phyloP scores from a whole-genome alignment of 2,113 vertebrate species.

The Microtus ochrogaster region DNA sequence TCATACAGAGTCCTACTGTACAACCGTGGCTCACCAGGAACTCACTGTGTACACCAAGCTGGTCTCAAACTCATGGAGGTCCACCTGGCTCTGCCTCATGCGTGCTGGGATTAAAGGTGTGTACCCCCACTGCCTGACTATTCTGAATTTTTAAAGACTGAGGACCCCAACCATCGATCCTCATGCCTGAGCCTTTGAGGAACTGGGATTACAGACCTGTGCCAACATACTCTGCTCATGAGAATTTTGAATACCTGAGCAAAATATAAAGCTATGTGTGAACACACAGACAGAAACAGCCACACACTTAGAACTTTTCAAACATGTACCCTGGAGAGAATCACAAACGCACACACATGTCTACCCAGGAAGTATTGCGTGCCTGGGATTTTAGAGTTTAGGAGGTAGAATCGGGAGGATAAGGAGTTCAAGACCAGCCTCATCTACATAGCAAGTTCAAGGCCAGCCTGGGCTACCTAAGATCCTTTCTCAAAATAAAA shows the following conservation, averaged over 20 bases:
- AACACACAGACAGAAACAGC: neutral
- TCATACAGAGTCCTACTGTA: neutral
- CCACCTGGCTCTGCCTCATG: neutral
- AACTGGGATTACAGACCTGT: neutral
- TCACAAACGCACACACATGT: fast-evolving
- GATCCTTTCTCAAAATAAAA: neutral
- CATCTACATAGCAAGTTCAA: neutral
- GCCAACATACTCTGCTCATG: neutral
- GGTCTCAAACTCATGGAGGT: neutral
- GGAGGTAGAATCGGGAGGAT: neutral
- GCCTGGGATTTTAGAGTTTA: neutral
- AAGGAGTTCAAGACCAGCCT: neutral
- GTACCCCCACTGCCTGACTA: fast-evolving
- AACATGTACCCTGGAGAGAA: neutral
- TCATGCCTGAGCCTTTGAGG: neutral
- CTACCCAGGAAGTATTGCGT: no score
- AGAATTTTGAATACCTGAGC: neutral
- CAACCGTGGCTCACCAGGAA: neutral
- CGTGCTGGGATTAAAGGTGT: neutral
- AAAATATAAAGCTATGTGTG: neutral
- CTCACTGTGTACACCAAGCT: neutral
- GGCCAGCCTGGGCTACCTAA: neutral
- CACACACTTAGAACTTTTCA: neutral
- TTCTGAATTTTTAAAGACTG: neutral
- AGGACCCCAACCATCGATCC: neutral